Evolutionary conservation across 2,888 invertebrate genomes (phyloP).

Genomic region (Melieria crassipennis): DNA sequence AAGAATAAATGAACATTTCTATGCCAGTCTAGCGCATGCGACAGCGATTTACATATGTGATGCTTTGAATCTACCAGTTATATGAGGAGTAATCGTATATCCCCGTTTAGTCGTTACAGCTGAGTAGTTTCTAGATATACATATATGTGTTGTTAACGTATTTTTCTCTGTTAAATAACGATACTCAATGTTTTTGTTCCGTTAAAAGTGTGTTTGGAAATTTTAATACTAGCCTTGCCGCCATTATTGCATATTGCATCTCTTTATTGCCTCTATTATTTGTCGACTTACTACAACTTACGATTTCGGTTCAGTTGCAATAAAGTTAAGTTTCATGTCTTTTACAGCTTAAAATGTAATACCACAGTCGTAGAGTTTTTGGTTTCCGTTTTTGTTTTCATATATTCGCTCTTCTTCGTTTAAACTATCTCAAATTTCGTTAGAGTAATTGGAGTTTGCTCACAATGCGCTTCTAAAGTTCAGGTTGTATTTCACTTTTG

Average conservation of each 20-base stretch:
- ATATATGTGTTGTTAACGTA: too few species aligned
- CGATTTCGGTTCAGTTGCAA: constrained; percentile 5
- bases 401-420: background rate
- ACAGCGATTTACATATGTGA: too few species aligned
- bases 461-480: constrained; percentile 32
- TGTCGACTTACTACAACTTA: constrained; percentile 5
- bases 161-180: too few species aligned
- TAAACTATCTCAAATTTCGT: constrained; percentile 5
- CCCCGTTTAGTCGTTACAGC: too few species aligned
- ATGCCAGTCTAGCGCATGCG: too few species aligned
- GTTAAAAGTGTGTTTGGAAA: background rate
- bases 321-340: constrained; percentile 13
- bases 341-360: constrained; percentile 63
- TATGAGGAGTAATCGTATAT: too few species aligned
- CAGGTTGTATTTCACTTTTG: background rate
- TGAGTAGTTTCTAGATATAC: too few species aligned
- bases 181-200: too few species aligned
- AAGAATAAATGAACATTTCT: too few species aligned
- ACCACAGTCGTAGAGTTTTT: constrained; percentile 64
- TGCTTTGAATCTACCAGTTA: too few species aligned
- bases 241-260: constrained; percentile 14
- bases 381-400: background rate
- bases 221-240: constrained; percentile 1
- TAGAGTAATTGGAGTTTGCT: constrained; percentile 17
- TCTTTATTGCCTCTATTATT: constrained; percentile 22